Base-by-base conservation (phyloP, 1,140 invertebrate genomes). In the Tribolium castaneum region DNA sequence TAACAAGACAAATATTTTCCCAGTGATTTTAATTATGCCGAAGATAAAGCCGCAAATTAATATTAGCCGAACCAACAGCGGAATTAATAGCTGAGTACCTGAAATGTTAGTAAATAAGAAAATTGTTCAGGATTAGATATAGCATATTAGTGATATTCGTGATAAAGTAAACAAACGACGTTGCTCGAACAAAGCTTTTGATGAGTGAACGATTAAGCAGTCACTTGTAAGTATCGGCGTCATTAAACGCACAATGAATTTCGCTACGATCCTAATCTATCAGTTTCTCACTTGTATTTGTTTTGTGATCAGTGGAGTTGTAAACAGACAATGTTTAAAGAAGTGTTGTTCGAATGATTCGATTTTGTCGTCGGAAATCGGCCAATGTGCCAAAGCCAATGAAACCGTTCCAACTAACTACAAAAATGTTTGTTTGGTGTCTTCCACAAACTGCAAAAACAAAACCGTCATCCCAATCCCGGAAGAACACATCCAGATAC, bases 131-230 rank as follows among this genome's bases (percentile, higher is more conserved):
- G 39, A 14, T 54, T 73, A 73, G 71, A 73, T 73, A 30, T 30
- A 30, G 6, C 19, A 73, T 73, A 73, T 73, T 73, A 51, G 71
- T 51, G 59, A 66, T 66, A 66, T 66, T 66, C 59, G 59, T 54
- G 71, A 52, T 73, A 73, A 73, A 73, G 30, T 73, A 73, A 73
- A 73, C 71, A 73, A 54, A 54, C 71, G 71, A 73, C 49, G 51
- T 34, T 25, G 30, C 71, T 51, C 71, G 71, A 73, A 73, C 71
- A 73, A 73, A 54, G 71, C 49, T 73, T 10, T 54, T 54, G 71
- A 73, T 73, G 45, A 72, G 71, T 73, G 71, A 54, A 54, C 52
- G 71, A 72, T 73, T 54, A 49, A 16, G 19, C 52, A 54, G 49
- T 51, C 12, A 54, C 52, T 73, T 73, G 14, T 25, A 12, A 73